Evolutionary conservation across 2,888 invertebrate genomes (phyloP).

Genomic region (Heliothis peltigera): DNA sequence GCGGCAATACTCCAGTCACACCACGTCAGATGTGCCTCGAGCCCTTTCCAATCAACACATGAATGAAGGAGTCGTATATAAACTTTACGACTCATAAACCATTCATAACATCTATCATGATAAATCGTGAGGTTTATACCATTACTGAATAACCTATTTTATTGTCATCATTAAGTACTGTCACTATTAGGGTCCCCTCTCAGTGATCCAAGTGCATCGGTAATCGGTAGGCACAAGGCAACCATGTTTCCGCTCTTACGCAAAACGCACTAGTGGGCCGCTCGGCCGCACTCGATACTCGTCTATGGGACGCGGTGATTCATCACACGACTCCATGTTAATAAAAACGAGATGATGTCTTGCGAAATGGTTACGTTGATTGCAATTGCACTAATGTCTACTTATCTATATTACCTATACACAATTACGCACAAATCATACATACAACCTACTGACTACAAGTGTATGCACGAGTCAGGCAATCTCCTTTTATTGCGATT

Average conservation of each 20-base stretch:
- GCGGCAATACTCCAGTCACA: slow-evolving; percentile 35
- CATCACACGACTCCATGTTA: slow-evolving; percentile 59
- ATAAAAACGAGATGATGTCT: slow-evolving; percentile 65
- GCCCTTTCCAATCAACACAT: slow-evolving; percentile 53
- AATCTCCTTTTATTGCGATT: neutral
- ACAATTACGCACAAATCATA: slow-evolving; percentile 22
- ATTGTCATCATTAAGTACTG: slow-evolving; percentile 44
- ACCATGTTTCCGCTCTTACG: slow-evolving; percentile 72
- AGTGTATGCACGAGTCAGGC: slow-evolving; percentile 7
- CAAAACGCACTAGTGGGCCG: slow-evolving; percentile 63
- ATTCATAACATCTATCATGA: slow-evolving; percentile 58
- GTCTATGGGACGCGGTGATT: slow-evolving; percentile 65
- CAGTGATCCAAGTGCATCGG: slow-evolving; percentile 63
- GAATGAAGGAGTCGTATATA: slow-evolving; percentile 48
- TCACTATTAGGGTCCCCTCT: slow-evolving; percentile 36
- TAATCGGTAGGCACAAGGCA: slow-evolving; percentile 66
- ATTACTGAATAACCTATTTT: slow-evolving; percentile 37
- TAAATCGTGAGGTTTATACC: slow-evolving; percentile 47
- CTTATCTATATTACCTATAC: slow-evolving; percentile 18
- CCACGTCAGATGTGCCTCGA: slow-evolving; percentile 41
- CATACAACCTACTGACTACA: slow-evolving; percentile 17
- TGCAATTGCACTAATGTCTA: slow-evolving; percentile 54
- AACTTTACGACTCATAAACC: slow-evolving; percentile 65
- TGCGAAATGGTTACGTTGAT: slow-evolving; percentile 65
- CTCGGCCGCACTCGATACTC: slow-evolving; percentile 60